Percentiles rank a stretch among this genome's conserved stretches.
These are phyloP conservation scores for Cyanoliseus patagonus DNA, from an alignment of 2,113 vertebrate species.

Conservation along the genomic window DNA sequence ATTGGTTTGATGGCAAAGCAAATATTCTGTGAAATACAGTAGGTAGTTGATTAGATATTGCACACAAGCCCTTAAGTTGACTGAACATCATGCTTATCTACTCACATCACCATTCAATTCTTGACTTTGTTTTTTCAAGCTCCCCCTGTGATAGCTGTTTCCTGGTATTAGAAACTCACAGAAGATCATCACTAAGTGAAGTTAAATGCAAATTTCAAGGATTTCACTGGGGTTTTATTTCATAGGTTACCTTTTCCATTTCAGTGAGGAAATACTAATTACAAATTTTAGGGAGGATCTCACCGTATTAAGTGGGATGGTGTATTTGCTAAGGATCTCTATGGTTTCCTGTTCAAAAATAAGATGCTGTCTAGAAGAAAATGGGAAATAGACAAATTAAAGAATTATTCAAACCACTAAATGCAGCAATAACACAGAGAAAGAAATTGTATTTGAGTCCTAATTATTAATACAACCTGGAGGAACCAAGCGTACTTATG, in stretches of 20 bases:
- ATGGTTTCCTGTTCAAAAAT: background rate
- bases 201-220: background rate
- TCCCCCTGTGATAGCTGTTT: background rate
- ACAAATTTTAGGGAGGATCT: background rate
- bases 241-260: background rate
- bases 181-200: background rate
- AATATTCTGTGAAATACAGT: conserved; percentile 57
- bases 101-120: background rate
- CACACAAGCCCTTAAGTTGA: background rate
- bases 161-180: background rate
- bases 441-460: background rate
- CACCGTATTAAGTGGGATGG: background rate
- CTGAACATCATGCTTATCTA: background rate
- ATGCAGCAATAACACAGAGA: background rate
- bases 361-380: background rate
- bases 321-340: background rate
- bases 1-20: conserved; percentile 74
- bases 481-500: background rate
- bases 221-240: background rate
- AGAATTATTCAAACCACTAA: background rate
- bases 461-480: background rate
- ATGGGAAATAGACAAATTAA: background rate
- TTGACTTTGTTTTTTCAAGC: background rate
- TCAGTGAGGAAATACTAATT: background rate
- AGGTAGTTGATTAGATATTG: background rate